Conservation (phyloP, 2,797 vertebrate genomes). For the Peromyscus nudipes region DNA sequence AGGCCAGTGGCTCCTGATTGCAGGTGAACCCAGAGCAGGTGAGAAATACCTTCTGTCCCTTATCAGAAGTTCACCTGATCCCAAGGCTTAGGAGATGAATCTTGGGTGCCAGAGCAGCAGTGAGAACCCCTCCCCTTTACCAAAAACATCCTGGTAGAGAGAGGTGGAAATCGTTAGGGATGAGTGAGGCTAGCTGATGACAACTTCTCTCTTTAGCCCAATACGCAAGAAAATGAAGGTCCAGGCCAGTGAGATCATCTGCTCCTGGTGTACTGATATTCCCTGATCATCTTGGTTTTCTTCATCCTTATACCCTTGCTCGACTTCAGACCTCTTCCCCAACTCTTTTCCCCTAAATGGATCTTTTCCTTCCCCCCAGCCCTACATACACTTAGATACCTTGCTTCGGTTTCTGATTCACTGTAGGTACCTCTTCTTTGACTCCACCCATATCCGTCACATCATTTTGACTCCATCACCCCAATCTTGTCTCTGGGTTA, state of each 20-base stretch:
- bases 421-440: not conserved
- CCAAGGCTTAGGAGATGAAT: too few species aligned
- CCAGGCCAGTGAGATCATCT: not conserved
- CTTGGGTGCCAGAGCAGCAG: not conserved
- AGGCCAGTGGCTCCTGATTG: not conserved
- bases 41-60: not conserved
- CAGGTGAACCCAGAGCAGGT: not conserved
- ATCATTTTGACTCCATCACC: not conserved
- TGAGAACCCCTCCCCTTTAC: fast-evolving
- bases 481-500: not conserved
- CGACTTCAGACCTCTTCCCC: not conserved
- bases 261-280: not conserved
- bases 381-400: not conserved
- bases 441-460: not conserved
- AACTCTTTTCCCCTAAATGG: not conserved
- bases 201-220: not conserved
- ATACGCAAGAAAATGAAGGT: not conserved
- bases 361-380: not conserved
- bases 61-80: not conserved
- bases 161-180: not conserved
- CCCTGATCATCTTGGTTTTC: not conserved
- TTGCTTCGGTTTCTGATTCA: not conserved
- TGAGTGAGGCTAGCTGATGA: not conserved
- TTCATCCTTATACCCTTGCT: not conserved
- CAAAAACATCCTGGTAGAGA: not conserved